Evolutionary conservation across 2,113 vertebrate species (phyloP).

Genomic region (Chloropsis cyanopogon): DNA sequence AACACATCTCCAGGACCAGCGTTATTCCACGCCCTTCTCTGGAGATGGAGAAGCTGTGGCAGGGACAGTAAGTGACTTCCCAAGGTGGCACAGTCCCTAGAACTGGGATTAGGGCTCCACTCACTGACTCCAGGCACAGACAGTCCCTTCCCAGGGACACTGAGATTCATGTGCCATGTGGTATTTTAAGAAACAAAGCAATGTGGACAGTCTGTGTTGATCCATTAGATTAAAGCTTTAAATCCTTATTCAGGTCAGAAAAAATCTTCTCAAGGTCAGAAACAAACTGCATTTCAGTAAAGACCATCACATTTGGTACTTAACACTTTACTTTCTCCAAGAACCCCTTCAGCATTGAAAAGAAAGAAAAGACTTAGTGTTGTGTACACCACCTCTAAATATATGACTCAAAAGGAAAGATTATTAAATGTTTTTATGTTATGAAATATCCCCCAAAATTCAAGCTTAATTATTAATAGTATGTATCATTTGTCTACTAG

Average conservation of each 20-base stretch:
- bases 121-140: background rate
- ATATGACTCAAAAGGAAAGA: background rate
- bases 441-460: background rate
- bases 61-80: background rate
- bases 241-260: background rate
- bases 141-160: background rate
- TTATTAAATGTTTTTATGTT: background rate
- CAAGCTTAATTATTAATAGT: background rate
- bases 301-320: background rate
- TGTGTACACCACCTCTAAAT: background rate
- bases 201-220: background rate
- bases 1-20: fast-evolving
- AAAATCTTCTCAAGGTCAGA: background rate
- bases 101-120: background rate
- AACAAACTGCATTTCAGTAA: background rate
- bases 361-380: background rate
- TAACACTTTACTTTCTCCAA: background rate
- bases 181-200: background rate
- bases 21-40: background rate
- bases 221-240: background rate
- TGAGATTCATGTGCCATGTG: background rate
- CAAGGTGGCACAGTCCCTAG: background rate
- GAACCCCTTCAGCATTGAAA: background rate
- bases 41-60: background rate
- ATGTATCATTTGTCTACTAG: background rate